These are phyloP conservation scores for Patella pellucida DNA, from an alignment of 2,888 invertebrate genomes.

Conservation along the genomic window DNA sequence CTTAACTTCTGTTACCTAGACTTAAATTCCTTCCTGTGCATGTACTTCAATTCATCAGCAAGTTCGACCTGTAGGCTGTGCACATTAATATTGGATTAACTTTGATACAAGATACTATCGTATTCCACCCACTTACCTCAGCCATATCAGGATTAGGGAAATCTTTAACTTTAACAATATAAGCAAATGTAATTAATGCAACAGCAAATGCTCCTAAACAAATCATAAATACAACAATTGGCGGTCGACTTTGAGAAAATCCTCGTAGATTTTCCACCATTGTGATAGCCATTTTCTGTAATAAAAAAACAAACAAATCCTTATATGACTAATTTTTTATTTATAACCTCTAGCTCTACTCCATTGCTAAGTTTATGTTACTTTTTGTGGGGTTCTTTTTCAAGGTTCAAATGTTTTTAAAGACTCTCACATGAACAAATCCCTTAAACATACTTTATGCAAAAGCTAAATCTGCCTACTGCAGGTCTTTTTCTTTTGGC, in stretches of 20 bases:
- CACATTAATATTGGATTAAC: no score
- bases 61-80: no score
- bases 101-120: no score
- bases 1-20: no score
- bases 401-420: no score
- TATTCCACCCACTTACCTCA: conserved; percentile 39
- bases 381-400: no score
- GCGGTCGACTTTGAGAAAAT: conserved; percentile 66
- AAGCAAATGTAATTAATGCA: conserved; percentile 66
- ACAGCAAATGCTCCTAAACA: conserved; percentile 69
- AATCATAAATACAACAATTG: conserved; percentile 70
- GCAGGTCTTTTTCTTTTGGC: no score
- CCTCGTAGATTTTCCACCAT: conserved; percentile 67
- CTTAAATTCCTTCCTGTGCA: no score
- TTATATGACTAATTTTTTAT: background rate
- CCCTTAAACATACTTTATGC: no score
- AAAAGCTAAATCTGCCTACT: no score
- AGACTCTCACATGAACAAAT: no score
- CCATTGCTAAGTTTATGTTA: background rate
- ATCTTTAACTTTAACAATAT: conserved; percentile 65
- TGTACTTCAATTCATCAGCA: no score
- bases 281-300: conserved; percentile 40
- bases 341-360: background rate
- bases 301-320: background rate
- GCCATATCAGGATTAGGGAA: conserved; percentile 66